Percentiles rank a stretch among this genome's conserved stretches.
Conservation (phyloP, 2,113 vertebrate species). For the Centropus bengalensis region DNA sequence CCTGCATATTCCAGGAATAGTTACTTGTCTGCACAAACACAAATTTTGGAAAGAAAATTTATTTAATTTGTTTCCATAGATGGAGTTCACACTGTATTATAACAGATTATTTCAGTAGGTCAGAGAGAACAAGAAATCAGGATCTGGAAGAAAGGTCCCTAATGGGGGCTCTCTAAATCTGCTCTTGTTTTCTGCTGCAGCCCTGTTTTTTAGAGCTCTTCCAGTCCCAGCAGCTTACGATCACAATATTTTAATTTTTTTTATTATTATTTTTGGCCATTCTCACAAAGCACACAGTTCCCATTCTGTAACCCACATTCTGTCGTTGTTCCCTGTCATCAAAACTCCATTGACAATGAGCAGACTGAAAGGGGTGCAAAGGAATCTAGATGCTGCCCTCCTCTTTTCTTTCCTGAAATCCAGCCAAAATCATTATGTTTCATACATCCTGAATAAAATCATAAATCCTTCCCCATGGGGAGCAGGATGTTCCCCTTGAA, state of each 20-base stretch:
- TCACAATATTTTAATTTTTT: not conserved
- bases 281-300: not conserved
- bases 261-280: not conserved
- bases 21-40: not conserved
- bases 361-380: not conserved
- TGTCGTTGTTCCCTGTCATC: not conserved
- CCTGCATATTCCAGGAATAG: not conserved
- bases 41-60: not conserved
- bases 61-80: not conserved
- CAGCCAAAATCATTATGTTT: not conserved
- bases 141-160: not conserved
- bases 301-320: not conserved
- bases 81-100: not conserved
- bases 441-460: constrained; percentile 37
- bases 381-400: not conserved
- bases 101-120: not conserved
- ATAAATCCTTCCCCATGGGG: constrained; percentile 30
- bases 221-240: not conserved
- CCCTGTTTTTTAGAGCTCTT: not conserved
- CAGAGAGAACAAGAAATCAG: not conserved
- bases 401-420: constrained; percentile 5
- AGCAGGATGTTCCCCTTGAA: constrained; percentile 49
- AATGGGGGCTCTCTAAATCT: not conserved
- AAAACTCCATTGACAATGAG: not conserved
- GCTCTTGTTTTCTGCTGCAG: not conserved